Evolutionary conservation across 2,888 invertebrate species (phyloP).

Genomic region (Kryphioiulus occultus): DNA sequence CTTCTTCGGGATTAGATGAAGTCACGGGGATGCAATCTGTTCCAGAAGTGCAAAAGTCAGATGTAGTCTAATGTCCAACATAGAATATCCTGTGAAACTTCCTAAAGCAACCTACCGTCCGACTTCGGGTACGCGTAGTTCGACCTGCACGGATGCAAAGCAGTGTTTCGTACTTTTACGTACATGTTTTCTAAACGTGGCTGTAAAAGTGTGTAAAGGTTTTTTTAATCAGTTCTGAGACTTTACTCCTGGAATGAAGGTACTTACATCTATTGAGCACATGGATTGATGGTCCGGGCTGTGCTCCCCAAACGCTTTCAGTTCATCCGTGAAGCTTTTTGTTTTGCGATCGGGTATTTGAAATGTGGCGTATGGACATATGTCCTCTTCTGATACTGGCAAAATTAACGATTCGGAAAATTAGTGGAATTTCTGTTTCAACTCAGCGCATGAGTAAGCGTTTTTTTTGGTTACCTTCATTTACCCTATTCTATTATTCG

Average conservation of each 20-base stretch:
- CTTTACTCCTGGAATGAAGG: too few species aligned
- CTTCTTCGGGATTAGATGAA: constrained; percentile 47
- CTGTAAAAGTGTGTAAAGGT: neutral
- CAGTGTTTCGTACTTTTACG: constrained; percentile 36
- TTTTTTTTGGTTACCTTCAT: too few species aligned
- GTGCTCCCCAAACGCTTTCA: constrained; percentile 49
- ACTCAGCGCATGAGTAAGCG: too few species aligned
- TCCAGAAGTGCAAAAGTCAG: neutral
- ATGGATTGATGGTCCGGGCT: constrained; percentile 48
- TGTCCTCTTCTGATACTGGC: constrained; percentile 75
- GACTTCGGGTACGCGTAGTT: constrained; percentile 45
- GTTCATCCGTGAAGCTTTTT: constrained; percentile 48
- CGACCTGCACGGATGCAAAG: constrained; percentile 21
- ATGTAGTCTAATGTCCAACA: too few species aligned
- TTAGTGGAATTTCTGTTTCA: neutral
- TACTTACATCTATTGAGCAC: constrained; percentile 49
- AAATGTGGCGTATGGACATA: constrained; percentile 97
- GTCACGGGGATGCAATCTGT: constrained; percentile 40
- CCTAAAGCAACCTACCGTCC: constrained; percentile 13
- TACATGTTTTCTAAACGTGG: constrained; percentile 46
- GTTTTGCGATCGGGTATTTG: constrained; percentile 64
- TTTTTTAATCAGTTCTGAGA: too few species aligned
- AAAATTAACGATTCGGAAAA: constrained; percentile 13
- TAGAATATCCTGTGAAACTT: too few species aligned
- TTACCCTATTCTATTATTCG: too few species aligned